Conservation (phyloP, 1,140 invertebrate species). For the Leptopilina boulardi region DNA sequence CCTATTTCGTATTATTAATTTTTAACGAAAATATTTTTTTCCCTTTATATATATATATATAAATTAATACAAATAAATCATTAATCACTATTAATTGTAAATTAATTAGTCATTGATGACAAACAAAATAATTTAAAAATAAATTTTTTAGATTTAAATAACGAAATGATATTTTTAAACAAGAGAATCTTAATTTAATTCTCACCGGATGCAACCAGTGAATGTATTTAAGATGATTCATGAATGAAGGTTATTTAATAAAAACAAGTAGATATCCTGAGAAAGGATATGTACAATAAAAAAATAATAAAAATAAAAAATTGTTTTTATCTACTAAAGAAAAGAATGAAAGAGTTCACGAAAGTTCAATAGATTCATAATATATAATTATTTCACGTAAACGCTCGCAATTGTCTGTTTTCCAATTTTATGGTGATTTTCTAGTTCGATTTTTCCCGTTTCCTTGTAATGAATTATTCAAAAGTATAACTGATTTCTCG, state of each 20-base stretch:
- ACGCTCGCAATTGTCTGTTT: neutral
- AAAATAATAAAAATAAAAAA: neutral
- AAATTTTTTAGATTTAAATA: neutral
- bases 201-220: neutral
- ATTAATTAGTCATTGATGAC: neutral
- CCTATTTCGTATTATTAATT: no score
- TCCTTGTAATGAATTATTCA: neutral
- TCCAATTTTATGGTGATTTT: neutral
- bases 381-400: conserved; percentile 9
- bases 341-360: neutral
- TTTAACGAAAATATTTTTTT: no score
- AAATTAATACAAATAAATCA: no score
- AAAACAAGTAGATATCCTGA: neutral
- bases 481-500: neutral
- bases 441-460: neutral
- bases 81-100: no score
- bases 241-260: conserved; percentile 6
- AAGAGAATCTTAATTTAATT: neutral
- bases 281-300: no score
- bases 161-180: neutral
- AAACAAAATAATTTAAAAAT: neutral
- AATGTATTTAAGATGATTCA: conserved; percentile 7
- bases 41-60: no score
- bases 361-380: neutral
- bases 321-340: neutral